Evolutionary conservation across 2,888 invertebrate species (phyloP).

Genomic region (Charanyca ferruginea): DNA sequence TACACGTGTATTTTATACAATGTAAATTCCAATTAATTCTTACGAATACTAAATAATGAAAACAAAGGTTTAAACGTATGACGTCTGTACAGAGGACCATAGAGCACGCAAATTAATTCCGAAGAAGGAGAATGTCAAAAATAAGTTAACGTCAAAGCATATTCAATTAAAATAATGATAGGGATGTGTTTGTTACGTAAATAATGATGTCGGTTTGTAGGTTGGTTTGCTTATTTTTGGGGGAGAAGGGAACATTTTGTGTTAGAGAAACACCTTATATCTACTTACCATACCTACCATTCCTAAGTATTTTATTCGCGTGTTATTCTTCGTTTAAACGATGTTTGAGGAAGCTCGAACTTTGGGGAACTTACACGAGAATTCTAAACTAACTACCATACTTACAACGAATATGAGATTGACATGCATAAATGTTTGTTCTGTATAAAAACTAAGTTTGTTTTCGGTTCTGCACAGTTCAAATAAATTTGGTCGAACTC

Average conservation of each 20-base stretch:
- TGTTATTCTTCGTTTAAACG: slow-evolving; percentile 56
- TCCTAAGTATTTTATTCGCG: slow-evolving; percentile 52
- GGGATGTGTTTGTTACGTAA: slow-evolving; percentile 73
- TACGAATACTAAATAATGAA: slow-evolving; percentile 80
- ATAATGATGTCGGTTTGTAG: slow-evolving; percentile 73
- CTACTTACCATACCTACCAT: slow-evolving; percentile 33
- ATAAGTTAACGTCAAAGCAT: slow-evolving; percentile 81
- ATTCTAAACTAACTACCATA: slow-evolving; percentile 56
- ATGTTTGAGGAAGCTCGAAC: slow-evolving; percentile 55
- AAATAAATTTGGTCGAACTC: slow-evolving; percentile 14
- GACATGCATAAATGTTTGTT: slow-evolving; percentile 59
- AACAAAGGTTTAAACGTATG: slow-evolving; percentile 76
- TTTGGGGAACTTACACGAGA: slow-evolving; percentile 46
- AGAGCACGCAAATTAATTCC: slow-evolving; percentile 83
- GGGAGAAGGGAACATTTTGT: slow-evolving; percentile 50
- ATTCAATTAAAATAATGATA: slow-evolving; percentile 82
- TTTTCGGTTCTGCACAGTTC: slow-evolving; percentile 9
- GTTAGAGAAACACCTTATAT: slow-evolving; percentile 50
- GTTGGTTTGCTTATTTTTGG: slow-evolving; percentile 67
- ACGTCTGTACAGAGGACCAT: slow-evolving; percentile 74
- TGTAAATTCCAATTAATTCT: slow-evolving; percentile 86
- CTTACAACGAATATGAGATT: slow-evolving; percentile 47
- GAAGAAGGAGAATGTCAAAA: slow-evolving; percentile 82
- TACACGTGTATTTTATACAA: slow-evolving; percentile 84
- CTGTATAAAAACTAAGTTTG: slow-evolving; percentile 52